Evolutionary conservation across 2,113 vertebrate genomes (phyloP), one percentile per base, ranked within the genome.

Genomic region (Plecturocebus donacophilus): DNA sequence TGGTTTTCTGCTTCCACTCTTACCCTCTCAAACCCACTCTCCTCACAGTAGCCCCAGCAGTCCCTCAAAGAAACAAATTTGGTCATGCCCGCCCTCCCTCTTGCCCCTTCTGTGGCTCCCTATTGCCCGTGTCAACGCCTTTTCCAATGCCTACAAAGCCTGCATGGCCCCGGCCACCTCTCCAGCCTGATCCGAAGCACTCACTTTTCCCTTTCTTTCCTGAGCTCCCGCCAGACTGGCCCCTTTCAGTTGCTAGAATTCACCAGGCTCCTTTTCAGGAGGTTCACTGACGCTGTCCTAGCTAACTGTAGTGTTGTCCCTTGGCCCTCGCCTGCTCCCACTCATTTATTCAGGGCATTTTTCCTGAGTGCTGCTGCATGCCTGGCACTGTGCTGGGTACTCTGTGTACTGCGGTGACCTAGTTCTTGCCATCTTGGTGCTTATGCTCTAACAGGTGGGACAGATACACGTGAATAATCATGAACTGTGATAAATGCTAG

Each of bases 391-490:
- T 14, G 30, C 80, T 64, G 19, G 1, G 2, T 7, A 25, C 82
- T 70, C 20, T 40, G 40, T n/a, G 21, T 11, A 2, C 49, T 40
- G 25, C 12, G 76, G 40, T 40, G 61, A 64, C 82, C 32, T 13
- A 2, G 42, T n/a, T 56, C 9, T 49, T 11, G 42, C 16, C 52
- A 17, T 47, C 77, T 66, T 3, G 2, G 77, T 6, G 35, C 71
- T 70, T 20, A 38, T 49, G 27, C 27, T n/a, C 8, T 19, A 47
- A 58, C 8, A 56, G 86, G 52, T 32, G 40, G 32, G 61, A 45
- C 52, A 52, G 71, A 30, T 30, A 17, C 71, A 38, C 2, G 0
- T 11, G 3, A 30, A 6, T 13, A 0, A 20, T 32, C 23, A 14
- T 38, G 19, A 66, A 17, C 7, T 35, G 49, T 70, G 49, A 79